These are phyloP conservation scores for Theocolax elegans DNA, from an alignment of 1,140 invertebrate species.

Conservation along the genomic window DNA sequence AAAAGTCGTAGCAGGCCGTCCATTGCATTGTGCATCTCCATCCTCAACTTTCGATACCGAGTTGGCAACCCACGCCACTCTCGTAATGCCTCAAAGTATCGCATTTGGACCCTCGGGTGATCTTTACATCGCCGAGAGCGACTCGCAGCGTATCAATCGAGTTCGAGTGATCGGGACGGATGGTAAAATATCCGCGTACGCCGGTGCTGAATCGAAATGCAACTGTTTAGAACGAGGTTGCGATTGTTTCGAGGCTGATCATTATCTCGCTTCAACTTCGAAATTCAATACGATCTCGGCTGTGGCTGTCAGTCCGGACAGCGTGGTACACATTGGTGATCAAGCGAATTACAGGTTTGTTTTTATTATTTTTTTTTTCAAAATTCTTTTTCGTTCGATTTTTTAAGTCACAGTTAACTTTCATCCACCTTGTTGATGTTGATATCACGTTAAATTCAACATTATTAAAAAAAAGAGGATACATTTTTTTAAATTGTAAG, in stretches of 20 bases:
- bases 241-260: constrained; percentile 91
- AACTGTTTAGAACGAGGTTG: constrained; percentile 91
- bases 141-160: constrained; percentile 93
- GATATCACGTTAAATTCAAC: too few species aligned
- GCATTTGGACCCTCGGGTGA: constrained; percentile 95
- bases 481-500: too few species aligned
- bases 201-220: constrained; percentile 94
- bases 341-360: constrained; percentile 83
- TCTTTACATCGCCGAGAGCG: constrained; percentile 93
- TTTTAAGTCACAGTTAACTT: too few species aligned
- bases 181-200: constrained; percentile 90
- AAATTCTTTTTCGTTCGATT: too few species aligned
- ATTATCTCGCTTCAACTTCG: constrained; percentile 89
- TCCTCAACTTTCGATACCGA: constrained; percentile 80
- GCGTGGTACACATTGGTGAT: constrained; percentile 93
- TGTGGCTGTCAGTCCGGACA: constrained; percentile 92
- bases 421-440: too few species aligned
- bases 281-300: constrained; percentile 96
- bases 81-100: constrained; percentile 93
- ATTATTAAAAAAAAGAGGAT: too few species aligned
- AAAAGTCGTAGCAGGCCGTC: constrained; percentile 91
- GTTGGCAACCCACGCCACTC: constrained; percentile 86
- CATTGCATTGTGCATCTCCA: constrained; percentile 87
- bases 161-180: constrained; percentile 91
- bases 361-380: too few species aligned